A percentile compares a stretch with the other conserved stretches of the same genome.
phyloP scores from a whole-genome alignment of 2,113 vertebrate genomes.

The Quiscalus mexicanus region DNA sequence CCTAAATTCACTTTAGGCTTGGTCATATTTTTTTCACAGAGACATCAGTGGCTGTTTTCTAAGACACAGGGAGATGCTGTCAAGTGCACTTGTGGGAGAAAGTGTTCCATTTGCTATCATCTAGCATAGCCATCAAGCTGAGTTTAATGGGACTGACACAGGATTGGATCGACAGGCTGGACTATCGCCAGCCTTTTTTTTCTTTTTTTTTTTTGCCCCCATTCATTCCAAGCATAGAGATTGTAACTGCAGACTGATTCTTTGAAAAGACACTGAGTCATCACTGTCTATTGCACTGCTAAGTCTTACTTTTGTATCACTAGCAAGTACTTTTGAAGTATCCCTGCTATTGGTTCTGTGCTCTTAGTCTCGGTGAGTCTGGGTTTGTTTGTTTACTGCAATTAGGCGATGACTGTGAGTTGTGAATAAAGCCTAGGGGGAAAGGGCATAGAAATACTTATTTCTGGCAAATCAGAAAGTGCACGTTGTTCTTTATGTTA shows the following conservation, averaged over 20 bases:
- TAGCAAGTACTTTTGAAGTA: neutral
- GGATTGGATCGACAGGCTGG: neutral
- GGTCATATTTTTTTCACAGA: neutral
- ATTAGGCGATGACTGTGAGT: neutral
- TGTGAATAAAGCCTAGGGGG: neutral
- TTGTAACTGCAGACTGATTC: neutral
- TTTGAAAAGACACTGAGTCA: constrained; percentile 33
- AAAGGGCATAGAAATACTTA: neutral
- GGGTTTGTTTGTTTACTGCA: neutral
- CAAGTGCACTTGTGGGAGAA: neutral
- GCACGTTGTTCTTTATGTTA: neutral
- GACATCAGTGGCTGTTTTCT: neutral
- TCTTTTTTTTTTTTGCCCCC: neutral
- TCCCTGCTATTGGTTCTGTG: neutral
- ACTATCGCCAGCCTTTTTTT: neutral
- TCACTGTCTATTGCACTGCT: neutral
- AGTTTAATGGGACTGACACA: neutral
- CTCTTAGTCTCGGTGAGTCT: neutral
- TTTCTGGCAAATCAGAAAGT: neutral
- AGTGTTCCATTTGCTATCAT: neutral
- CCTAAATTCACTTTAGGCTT: neutral
- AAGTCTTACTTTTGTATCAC: neutral
- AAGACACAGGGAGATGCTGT: neutral
- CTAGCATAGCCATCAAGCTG: neutral
- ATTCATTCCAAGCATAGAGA: constrained; percentile 31